These are phyloP conservation scores for Trematocara nigrifrons DNA, from an alignment of 2,113 vertebrate genomes.

Conservation along the genomic window DNA sequence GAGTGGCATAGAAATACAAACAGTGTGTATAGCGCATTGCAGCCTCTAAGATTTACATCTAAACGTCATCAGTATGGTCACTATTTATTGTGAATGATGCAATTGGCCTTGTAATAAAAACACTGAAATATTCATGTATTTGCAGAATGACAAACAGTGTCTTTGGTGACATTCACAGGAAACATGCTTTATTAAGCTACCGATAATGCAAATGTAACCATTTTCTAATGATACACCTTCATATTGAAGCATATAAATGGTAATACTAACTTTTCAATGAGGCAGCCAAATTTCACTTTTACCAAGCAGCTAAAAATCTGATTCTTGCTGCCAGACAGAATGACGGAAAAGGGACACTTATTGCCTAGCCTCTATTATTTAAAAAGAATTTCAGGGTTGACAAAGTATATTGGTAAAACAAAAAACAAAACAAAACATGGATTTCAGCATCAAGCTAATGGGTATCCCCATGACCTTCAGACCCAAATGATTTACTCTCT, in stretches of 20 bases:
- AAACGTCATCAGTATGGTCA: background rate
- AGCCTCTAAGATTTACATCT: background rate
- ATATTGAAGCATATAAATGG: background rate
- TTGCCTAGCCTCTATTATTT: background rate
- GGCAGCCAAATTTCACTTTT: background rate
- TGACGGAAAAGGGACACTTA: background rate
- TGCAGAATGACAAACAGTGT: background rate
- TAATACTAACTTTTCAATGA: background rate
- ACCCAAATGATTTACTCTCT: conserved; percentile 39
- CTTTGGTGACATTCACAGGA: background rate
- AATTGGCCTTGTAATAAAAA: background rate
- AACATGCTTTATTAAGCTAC: background rate
- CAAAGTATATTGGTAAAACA: background rate
- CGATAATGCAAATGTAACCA: background rate
- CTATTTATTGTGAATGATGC: background rate
- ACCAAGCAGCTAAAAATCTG: background rate
- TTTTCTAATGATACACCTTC: background rate
- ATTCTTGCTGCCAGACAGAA: background rate
- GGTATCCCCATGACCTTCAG: conserved; percentile 45
- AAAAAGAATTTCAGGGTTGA: background rate
- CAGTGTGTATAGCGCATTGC: background rate
- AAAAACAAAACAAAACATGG: conserved; percentile 2
- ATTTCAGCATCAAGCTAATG: conserved; percentile 19
- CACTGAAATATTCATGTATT: background rate
- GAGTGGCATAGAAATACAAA: conserved; percentile 10